Conservation (phyloP, 2,797 vertebrate genomes). For the Erpetoichthys calabaricus region DNA sequence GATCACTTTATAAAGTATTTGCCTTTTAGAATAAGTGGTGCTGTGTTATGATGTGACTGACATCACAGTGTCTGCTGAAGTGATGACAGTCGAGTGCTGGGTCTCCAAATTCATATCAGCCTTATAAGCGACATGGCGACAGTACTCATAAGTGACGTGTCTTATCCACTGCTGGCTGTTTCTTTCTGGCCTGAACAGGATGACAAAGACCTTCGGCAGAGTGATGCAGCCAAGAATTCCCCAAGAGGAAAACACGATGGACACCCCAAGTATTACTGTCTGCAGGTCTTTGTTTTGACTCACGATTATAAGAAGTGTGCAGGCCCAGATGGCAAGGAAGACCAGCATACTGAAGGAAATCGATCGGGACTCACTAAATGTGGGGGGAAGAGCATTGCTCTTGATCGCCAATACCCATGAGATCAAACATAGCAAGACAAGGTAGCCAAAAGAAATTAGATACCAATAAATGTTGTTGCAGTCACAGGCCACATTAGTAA, state of each 20-base stretch:
- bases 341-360: constrained; percentile 2
- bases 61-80: too few species aligned
- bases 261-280: background rate
- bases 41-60: too few species aligned
- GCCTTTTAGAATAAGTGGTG: too few species aligned
- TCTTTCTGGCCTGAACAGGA: constrained; percentile 1
- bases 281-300: too few species aligned
- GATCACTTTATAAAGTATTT: too few species aligned
- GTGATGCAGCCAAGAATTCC: background rate
- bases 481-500: background rate
- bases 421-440: background rate
- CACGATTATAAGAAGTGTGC: background rate
- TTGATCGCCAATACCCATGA: background rate
- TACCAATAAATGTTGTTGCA: background rate
- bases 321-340: constrained; percentile 8
- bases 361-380: constrained; percentile 4
- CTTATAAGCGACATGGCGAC: background rate
- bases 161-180: constrained; percentile 2
- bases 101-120: background rate
- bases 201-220: constrained; percentile 7
- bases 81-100: too few species aligned
- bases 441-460: background rate
- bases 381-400: constrained; percentile 3
- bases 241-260: constrained; percentile 4
- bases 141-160: background rate